phyloP scores from a whole-genome alignment of 2,888 invertebrate genomes.

The Nomada lathburiana region DNA sequence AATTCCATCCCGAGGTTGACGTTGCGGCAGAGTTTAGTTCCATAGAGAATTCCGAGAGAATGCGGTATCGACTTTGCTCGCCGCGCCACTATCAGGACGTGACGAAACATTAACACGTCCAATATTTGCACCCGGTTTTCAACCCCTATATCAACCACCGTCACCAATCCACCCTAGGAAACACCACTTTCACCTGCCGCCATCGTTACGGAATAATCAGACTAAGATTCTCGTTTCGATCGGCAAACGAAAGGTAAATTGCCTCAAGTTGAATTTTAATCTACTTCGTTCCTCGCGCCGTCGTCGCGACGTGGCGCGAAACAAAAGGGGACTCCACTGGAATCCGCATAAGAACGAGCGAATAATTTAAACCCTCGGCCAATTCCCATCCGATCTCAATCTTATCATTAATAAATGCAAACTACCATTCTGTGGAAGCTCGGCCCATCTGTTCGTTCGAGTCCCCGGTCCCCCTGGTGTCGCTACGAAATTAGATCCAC shows the following conservation, averaged over 20 bases:
- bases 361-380: conserved; percentile 22
- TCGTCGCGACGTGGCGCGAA: not conserved
- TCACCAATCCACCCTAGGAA: not conserved
- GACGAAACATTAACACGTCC: conserved; percentile 75
- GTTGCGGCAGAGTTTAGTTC: conserved; percentile 76
- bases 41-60: conserved; percentile 77
- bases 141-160: not conserved
- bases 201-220: not conserved
- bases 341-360: not conserved
- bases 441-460: not conserved
- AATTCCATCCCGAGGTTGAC: conserved; percentile 75
- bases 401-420: conserved; percentile 39
- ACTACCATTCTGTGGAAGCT: not conserved
- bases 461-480: not conserved
- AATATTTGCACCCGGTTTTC: not conserved
- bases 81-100: conserved; percentile 9
- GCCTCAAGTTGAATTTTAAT: conserved; percentile 5
- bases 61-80: conserved; percentile 78
- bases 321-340: not conserved
- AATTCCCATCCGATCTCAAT: conserved; percentile 31
- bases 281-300: not conserved
- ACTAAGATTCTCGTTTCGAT: not conserved
- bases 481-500: not conserved
- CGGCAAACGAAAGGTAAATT: not conserved
- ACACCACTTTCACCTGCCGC: not conserved